Percentiles rank a stretch among this genome's conserved stretches.
phyloP scores from a whole-genome alignment of 2,888 invertebrate genomes.

The Oxytorus armatus region DNA sequence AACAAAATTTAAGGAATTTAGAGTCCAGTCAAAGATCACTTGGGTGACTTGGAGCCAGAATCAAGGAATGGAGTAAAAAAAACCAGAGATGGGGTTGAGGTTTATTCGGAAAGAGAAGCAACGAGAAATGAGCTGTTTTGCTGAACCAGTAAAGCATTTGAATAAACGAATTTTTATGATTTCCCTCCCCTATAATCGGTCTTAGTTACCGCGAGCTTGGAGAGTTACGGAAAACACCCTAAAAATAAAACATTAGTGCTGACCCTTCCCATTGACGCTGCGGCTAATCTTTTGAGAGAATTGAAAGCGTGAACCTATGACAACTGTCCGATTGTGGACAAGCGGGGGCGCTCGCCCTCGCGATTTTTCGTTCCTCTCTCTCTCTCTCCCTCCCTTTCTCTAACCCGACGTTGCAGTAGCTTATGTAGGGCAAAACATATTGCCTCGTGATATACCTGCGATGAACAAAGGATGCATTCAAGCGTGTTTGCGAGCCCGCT shows the following conservation, averaged over 20 bases:
- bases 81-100: too few species aligned
- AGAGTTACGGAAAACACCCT: conserved; percentile 13
- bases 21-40: too few species aligned
- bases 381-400: conserved; percentile 25
- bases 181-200: background rate
- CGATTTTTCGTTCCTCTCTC: conserved; percentile 30
- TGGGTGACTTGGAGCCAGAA: too few species aligned
- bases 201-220: conserved; percentile 26
- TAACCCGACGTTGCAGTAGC: conserved; percentile 14
- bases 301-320: conserved; percentile 65
- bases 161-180: too few species aligned
- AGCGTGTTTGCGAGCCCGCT: conserved; percentile 20
- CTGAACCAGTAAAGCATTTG: too few species aligned
- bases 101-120: too few species aligned
- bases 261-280: conserved; percentile 11
- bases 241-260: conserved; percentile 7
- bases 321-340: conserved; percentile 60
- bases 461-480: conserved; percentile 71
- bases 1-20: too few species aligned
- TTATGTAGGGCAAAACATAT: conserved; percentile 67
- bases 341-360: conserved; percentile 51
- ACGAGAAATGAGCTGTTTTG: too few species aligned
- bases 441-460: conserved; percentile 66
- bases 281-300: conserved; percentile 27
- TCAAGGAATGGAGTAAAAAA: too few species aligned